Conservation (phyloP, 2,888 invertebrate species). For the Temnothorax ravouxi region DNA sequence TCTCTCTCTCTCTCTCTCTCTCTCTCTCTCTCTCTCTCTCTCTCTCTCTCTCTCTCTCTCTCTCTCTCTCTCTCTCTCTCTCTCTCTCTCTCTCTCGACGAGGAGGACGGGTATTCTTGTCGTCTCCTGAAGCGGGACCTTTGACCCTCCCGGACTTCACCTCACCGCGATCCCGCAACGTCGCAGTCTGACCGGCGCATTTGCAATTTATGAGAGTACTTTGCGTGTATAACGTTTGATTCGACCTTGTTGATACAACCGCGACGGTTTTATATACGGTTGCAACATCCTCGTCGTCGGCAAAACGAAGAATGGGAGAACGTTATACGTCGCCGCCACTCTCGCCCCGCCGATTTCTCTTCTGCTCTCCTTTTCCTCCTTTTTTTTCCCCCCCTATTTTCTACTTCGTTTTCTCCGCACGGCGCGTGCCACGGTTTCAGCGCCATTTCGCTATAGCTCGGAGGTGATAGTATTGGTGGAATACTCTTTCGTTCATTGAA, state of each 20-base stretch:
- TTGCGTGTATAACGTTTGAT: conserved; percentile 12
- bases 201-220: conserved; percentile 74
- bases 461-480: not conserved
- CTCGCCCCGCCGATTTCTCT: conserved; percentile 17
- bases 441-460: not conserved
- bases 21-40: not conserved
- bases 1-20: too few relatives aligned
- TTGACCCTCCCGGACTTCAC: conserved; percentile 50
- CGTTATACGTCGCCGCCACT: not conserved
- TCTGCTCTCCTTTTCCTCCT: conserved; percentile 9
- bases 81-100: too few relatives aligned
- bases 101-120: not conserved
- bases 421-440: not conserved
- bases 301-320: not conserved
- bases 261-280: not conserved
- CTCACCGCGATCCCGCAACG: not conserved
- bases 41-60: not conserved
- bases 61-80: not conserved
- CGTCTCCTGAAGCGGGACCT: conserved; percentile 61
- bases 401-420: not conserved
- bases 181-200: conserved; percentile 51
- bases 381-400: conserved; percentile 6
- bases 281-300: not conserved
- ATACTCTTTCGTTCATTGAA: conserved; percentile 19
- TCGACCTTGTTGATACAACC: conserved; percentile 31